Conservation (phyloP, 2,888 invertebrate genomes). For the Leucania comma region DNA sequence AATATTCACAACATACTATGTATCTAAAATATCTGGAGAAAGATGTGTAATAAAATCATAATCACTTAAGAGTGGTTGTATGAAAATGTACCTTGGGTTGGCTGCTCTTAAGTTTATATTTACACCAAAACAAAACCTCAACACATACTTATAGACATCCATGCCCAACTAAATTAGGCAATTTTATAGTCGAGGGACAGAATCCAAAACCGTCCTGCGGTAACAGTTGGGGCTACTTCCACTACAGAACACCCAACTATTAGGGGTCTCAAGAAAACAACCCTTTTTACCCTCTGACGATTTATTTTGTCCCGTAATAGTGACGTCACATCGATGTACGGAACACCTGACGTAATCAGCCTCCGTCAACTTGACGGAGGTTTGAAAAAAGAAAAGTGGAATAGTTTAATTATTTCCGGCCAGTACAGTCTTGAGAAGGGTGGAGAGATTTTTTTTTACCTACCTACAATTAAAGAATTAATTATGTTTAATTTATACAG, state of each 20-base stretch:
- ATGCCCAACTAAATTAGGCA: constrained; percentile 41
- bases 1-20: too few relatives aligned
- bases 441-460: constrained; percentile 4
- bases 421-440: constrained; percentile 20
- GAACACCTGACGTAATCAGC: constrained; percentile 74
- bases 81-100: too few relatives aligned
- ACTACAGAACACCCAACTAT: constrained; percentile 57
- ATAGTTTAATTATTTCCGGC: constrained; percentile 59
- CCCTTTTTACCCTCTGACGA: constrained; percentile 63
- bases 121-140: constrained; percentile 23
- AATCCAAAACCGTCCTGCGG: constrained; percentile 53
- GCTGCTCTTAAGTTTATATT: constrained; percentile 1
- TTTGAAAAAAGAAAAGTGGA: constrained; percentile 55
- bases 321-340: constrained; percentile 66
- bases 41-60: too few relatives aligned
- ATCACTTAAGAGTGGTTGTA: too few relatives aligned
- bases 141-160: neutral
- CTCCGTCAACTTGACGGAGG: constrained; percentile 75
- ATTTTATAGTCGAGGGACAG: constrained; percentile 50
- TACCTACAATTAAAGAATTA: too few relatives aligned
- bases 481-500: too few relatives aligned
- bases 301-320: constrained; percentile 65
- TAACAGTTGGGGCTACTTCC: constrained; percentile 60
- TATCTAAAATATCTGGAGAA: too few relatives aligned
- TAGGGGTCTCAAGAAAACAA: constrained; percentile 64